Evolutionary conservation across 2,113 vertebrate genomes (phyloP), one percentile per base, ranked within the genome.

Genomic region (Pelmatolapia mariae): DNA sequence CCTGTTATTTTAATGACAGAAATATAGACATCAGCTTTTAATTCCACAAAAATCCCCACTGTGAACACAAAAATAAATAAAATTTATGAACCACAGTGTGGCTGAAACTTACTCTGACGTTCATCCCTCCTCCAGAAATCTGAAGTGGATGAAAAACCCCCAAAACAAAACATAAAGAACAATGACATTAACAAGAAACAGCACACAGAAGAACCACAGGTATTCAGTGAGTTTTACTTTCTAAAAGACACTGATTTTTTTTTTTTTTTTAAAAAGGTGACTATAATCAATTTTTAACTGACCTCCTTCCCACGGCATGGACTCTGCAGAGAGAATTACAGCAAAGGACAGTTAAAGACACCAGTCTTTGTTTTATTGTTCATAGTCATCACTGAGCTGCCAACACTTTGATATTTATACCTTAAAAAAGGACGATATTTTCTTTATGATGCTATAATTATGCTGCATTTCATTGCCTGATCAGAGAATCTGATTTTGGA

Each of bases 281-380:
- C 29, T 29, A 29, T 29, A 29, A 29, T 29, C 29, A 29, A 18
- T 1, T 10, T 86, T 15, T 24, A 12, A 89, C 91, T 83, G 31
- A 95, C 95, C 92, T 85, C 50, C 15, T 40, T 93, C 79, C 91
- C 92, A 95, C 0, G 95, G 95, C 90, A 89, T 84, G 6, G 90
- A 92, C 0, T 3, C 95, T 95, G 86, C 73, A 45, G 66, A 83
- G 40, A 84, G 6, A 80, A 47, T 19, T 1, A 61, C 33, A 85
- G 52, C 10, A 84, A 11, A 40, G 4, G 33, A n/a, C 7, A 29
- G 24, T 86, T 56, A 76, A 76, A 76, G 9, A 76, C 40, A 76
- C 68, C 40, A 18, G 40, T 6, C 16, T 29, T 29, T 76, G 15
- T 18, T 47, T 76, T 1, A 76, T 11, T 76, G 22, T 12, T 76